These are phyloP conservation scores for Erinaceus europaeus DNA, from an alignment of 2,113 vertebrate genomes.

Conservation along the genomic window DNA sequence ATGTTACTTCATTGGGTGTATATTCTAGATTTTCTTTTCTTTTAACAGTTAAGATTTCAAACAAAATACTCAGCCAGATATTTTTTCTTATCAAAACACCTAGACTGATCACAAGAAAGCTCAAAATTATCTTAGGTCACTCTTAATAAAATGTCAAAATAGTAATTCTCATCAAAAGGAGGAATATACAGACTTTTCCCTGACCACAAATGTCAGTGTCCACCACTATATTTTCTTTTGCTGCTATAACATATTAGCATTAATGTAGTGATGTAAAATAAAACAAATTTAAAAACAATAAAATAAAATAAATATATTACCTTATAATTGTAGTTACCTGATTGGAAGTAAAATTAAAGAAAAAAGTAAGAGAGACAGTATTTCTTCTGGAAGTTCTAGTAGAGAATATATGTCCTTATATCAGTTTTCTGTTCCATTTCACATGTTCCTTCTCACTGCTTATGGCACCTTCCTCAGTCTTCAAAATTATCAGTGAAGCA, in stretches of 20 bases:
- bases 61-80: background rate
- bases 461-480: background rate
- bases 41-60: background rate
- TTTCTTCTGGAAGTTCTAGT: background rate
- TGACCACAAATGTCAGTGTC: background rate
- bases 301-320: background rate
- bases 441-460: background rate
- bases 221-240: background rate
- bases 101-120: background rate
- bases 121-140: background rate
- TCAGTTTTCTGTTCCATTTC: background rate
- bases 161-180: background rate
- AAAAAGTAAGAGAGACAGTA: background rate
- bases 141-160: background rate
- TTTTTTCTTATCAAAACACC: background rate
- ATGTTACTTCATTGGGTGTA: background rate
- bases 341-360: background rate
- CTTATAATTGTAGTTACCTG: background rate
- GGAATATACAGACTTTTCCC: background rate
- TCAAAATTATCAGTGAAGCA: background rate
- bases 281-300: background rate
- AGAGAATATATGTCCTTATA: background rate
- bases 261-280: background rate
- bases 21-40: background rate
- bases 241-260: background rate